Base-by-base conservation (phyloP, 2,888 invertebrate species). In the Eupithecia centaureata region DNA sequence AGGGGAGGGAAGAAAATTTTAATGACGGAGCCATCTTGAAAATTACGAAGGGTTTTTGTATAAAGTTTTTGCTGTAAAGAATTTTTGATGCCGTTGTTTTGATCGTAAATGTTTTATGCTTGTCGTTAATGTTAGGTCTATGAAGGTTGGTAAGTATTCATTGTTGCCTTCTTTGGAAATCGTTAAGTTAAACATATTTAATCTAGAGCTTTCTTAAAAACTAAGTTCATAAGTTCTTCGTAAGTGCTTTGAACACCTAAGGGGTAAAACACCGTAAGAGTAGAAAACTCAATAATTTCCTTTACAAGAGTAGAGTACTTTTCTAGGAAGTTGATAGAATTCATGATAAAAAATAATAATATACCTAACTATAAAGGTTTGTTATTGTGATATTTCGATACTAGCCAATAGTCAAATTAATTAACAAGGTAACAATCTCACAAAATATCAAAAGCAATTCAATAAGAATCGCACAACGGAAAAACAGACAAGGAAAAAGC, bases 21-120 rank as follows among this genome's bases (percentile, higher is more conserved):
- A 80, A 80, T 76, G 80, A 77, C 60, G 72, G 71, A 59, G 78
- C 76, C 76, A 77, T 78, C 76, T 80, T 79, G 73, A 65, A 70
- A 66, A 68, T 67, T 68, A 59, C 28, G 68, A 62, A 54, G 25
- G 51, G 42, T 63, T 67, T 63, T 59, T 52, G 33, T n/a, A 52
- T 5, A 32, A 56, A 54, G 13, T 25, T 54, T 57, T 32, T 30
- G 57, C 38, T 58, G 30, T 42, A 61, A 68, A 57, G 56, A 61
- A 68, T 56, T 63, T 63, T 47, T 54, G 10, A 51, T 61, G 30
- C 30, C 57, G 32, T 25, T 57, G 30, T 57, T 57, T 57, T 33
- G 57, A 57, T 57, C 57, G 57, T 57, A 38, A 61, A 52, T 35
- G 13, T 38, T 54, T 35, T 18, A 57, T 57, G 8, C 3, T n/a